These are phyloP conservation scores for Dreissena rostriformis DNA, from an alignment of 1,140 invertebrate genomes.

Conservation along the genomic window DNA sequence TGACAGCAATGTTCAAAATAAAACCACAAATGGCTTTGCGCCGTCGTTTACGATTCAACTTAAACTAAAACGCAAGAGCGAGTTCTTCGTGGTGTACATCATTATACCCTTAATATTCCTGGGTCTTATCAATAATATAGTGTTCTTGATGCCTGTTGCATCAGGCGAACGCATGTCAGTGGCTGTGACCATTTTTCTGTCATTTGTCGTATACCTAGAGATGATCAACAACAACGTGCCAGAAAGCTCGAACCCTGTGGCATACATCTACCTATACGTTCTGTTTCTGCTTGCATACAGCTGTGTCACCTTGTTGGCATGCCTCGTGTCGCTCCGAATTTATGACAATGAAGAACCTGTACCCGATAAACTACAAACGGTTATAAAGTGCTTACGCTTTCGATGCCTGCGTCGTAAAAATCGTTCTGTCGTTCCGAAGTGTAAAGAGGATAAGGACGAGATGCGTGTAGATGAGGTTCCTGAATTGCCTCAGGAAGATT, in stretches of 20 bases:
- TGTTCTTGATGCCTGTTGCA: slow-evolving; percentile 84
- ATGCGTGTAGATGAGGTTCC: background rate
- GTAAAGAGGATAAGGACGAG: background rate
- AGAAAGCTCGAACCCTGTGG: slow-evolving; percentile 82
- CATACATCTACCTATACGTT: slow-evolving; percentile 71
- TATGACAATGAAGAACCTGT: slow-evolving; percentile 22
- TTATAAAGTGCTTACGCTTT: background rate
- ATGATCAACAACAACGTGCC: slow-evolving; percentile 84
- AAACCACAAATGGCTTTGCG: background rate
- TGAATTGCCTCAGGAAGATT: background rate
- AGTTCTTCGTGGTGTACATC: slow-evolving; percentile 83
- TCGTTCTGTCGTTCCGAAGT: background rate
- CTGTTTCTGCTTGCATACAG: slow-evolving; percentile 40
- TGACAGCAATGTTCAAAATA: background rate
- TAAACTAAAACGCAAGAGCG: slow-evolving; percentile 9
- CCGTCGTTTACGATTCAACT: slow-evolving; percentile 10
- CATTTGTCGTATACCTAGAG: slow-evolving; percentile 84
- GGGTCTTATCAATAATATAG: slow-evolving; percentile 83
- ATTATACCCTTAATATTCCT: slow-evolving; percentile 84
- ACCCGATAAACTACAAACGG: background rate
- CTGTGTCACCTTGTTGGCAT: slow-evolving; percentile 16
- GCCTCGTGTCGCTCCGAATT: slow-evolving; percentile 32
- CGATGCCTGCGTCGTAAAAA: background rate
- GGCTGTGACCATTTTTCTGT: slow-evolving; percentile 83
- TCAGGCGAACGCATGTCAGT: slow-evolving; percentile 84